These are phyloP conservation scores for Esperia sulphurella DNA, from an alignment of 2,888 invertebrate species.

Conservation along the genomic window DNA sequence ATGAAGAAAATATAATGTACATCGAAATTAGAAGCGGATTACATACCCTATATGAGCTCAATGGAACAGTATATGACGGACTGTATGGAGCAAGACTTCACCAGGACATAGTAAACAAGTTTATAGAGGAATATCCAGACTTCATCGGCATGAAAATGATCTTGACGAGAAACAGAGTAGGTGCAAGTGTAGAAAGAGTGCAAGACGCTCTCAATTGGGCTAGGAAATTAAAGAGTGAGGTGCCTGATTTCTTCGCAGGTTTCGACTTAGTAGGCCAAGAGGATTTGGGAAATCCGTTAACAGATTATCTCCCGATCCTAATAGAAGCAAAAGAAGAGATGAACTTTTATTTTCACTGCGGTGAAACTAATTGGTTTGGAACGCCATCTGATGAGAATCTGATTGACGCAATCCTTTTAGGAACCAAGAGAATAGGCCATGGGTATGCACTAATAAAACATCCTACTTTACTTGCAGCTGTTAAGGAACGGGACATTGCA, in stretches of 20 bases:
- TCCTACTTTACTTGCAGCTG: constrained; percentile 79
- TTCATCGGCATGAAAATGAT: constrained; percentile 85
- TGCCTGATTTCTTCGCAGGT: constrained; percentile 85
- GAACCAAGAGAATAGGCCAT: constrained; percentile 88
- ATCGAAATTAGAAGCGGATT: constrained; percentile 83
- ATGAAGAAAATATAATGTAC: constrained; percentile 85
- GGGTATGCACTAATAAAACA: constrained; percentile 87
- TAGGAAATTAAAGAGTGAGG: constrained; percentile 54
- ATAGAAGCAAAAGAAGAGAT: constrained; percentile 70
- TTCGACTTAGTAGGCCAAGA: constrained; percentile 92
- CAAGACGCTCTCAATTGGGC: constrained; percentile 53
- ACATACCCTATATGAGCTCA: constrained; percentile 80
- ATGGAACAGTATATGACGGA: constrained; percentile 75
- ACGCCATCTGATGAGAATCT: constrained; percentile 84
- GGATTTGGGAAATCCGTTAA: constrained; percentile 83
- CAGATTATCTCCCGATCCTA: constrained; percentile 79
- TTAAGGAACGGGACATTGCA: constrained; percentile 80
- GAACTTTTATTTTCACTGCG: constrained; percentile 87
- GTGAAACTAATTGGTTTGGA: constrained; percentile 88
- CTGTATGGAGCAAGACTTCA: constrained; percentile 78
- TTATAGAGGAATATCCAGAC: constrained; percentile 79
- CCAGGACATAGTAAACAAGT: constrained; percentile 75
- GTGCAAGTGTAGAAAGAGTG: constrained; percentile 45
- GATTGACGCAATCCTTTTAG: constrained; percentile 86
- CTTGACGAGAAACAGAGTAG: constrained; percentile 54